Evolutionary conservation across 2,113 vertebrate species (phyloP).

Genomic region (Eulacestoma nigropectus): DNA sequence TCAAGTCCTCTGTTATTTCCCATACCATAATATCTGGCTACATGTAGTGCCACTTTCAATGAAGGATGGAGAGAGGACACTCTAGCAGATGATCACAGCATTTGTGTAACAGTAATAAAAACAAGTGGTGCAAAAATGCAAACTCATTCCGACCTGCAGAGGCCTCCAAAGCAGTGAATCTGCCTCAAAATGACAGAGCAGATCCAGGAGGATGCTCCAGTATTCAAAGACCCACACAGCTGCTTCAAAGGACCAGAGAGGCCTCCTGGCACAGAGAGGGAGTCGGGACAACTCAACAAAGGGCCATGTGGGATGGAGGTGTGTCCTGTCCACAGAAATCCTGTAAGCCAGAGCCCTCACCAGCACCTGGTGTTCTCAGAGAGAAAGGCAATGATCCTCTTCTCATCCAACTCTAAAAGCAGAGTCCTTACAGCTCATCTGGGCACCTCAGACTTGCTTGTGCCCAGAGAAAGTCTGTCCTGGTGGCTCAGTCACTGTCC

Average conservation of each 20-base stretch:
- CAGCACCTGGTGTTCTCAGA: neutral
- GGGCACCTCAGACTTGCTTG: neutral
- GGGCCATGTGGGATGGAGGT: neutral
- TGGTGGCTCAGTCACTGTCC: neutral
- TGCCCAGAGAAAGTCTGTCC: neutral
- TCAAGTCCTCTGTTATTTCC: neutral
- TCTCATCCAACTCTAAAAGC: neutral
- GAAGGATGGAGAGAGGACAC: neutral
- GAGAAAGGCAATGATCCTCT: neutral
- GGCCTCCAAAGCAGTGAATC: neutral
- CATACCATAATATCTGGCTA: neutral
- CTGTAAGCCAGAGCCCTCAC: neutral
- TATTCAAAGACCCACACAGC: neutral
- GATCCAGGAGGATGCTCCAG: neutral
- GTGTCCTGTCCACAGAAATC: neutral
- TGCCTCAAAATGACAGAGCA: neutral
- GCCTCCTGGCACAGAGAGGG: neutral
- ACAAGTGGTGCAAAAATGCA: neutral
- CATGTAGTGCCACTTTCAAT: neutral
- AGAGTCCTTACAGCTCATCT: neutral
- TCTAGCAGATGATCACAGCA: neutral
- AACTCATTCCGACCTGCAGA: neutral
- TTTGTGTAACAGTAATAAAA: neutral
- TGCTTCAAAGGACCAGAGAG: neutral
- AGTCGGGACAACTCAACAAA: neutral